A percentile compares a stretch with the other conserved stretches of the same genome.
phyloP scores from a whole-genome alignment of 2,113 vertebrate genomes.

The Coptodon bakossiorum region DNA sequence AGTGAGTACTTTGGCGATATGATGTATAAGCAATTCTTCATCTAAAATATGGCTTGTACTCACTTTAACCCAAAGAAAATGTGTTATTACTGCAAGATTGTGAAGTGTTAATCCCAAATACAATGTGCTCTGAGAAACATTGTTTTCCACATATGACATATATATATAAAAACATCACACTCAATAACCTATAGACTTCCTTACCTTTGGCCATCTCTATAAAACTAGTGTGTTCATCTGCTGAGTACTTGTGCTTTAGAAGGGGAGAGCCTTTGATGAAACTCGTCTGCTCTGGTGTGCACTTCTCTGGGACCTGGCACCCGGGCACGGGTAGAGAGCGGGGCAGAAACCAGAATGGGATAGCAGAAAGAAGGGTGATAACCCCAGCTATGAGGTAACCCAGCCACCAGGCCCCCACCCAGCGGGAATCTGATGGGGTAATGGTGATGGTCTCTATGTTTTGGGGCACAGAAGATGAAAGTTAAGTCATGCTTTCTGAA shows the following conservation, averaged over 20 bases:
- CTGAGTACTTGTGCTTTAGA: constrained; percentile 50
- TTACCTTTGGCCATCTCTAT: constrained; percentile 72
- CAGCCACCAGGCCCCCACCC: constrained; percentile 78
- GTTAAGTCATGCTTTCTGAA: not conserved
- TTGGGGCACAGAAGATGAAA: not conserved
- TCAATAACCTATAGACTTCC: not conserved
- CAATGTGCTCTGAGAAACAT: not conserved
- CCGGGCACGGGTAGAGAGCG: constrained; percentile 45
- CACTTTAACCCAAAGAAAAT: not conserved
- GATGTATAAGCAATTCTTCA: not conserved
- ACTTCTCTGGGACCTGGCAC: not conserved
- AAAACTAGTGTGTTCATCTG: constrained; percentile 52
- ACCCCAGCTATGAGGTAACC: constrained; percentile 72
- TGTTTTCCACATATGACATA: not conserved
- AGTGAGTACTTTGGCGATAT: not conserved
- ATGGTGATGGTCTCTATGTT: constrained; percentile 69
- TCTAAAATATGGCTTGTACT: not conserved
- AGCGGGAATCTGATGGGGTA: constrained; percentile 67
- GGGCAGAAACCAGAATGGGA: constrained; percentile 76
- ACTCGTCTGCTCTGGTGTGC: constrained; percentile 44
- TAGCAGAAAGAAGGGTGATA: constrained; percentile 67
- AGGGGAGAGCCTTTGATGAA: constrained; percentile 46
- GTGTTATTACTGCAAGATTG: not conserved
- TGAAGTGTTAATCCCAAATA: not conserved
- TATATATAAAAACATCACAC: not conserved